These are phyloP conservation scores for Apodemus speciosus DNA, from an alignment of 2,113 vertebrate genomes.

Conservation along the genomic window DNA sequence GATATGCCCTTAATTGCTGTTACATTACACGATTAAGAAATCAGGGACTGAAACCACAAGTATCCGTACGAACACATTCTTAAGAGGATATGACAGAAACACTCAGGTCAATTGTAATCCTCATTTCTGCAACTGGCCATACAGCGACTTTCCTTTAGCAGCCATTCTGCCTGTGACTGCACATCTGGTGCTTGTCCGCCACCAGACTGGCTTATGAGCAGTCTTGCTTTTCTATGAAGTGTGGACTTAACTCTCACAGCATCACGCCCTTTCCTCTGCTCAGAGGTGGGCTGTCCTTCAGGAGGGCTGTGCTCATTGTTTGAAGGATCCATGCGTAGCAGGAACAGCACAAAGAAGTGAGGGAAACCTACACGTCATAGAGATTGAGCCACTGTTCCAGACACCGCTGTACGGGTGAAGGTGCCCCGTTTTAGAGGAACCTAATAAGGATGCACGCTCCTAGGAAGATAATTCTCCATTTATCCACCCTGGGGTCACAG, in stretches of 20 bases:
- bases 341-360: background rate
- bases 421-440: too few species aligned
- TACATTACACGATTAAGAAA: background rate
- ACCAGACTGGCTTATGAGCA: background rate
- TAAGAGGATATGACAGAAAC: background rate
- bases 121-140: background rate
- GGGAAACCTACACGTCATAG: background rate
- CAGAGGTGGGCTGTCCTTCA: background rate
- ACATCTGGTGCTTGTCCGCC: background rate
- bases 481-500: background rate
- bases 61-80: background rate
- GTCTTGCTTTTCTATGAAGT: background rate
- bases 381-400: background rate
- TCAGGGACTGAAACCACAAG: background rate
- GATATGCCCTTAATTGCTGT: background rate
- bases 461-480: background rate
- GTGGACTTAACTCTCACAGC: background rate
- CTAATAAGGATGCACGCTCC: too few species aligned
- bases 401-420: background rate
- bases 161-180: background rate
- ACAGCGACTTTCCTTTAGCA: background rate
- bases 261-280: background rate
- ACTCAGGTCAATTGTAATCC: background rate
- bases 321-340: background rate
- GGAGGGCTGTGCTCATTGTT: background rate